Conservation (phyloP, 1,140 invertebrate genomes). For the Philopotamus ludificatus region DNA sequence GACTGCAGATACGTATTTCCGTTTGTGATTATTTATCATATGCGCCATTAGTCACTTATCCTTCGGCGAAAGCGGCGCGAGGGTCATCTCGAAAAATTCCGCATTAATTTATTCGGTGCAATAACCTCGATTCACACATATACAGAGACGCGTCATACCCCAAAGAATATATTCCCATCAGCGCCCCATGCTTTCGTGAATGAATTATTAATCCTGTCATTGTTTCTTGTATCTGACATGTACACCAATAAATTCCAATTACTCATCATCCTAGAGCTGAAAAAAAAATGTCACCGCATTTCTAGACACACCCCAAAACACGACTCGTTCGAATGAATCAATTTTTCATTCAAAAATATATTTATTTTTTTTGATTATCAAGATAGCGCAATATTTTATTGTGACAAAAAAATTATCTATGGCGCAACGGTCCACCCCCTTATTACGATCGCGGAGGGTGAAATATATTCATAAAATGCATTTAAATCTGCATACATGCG, state of each 20-base stretch:
- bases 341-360: too few relatives aligned
- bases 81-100: not conserved
- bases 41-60: constrained; percentile 5
- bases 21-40: constrained; percentile 21
- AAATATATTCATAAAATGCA: not conserved
- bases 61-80: not conserved
- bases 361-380: too few relatives aligned
- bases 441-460: too few relatives aligned
- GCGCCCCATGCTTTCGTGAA: constrained; percentile 16
- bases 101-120: not conserved
- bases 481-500: not conserved
- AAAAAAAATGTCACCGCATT: too few relatives aligned
- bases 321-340: constrained; percentile 1
- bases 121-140: not conserved
- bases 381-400: too few relatives aligned
- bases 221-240: constrained; percentile 33
- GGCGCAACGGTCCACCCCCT: too few relatives aligned
- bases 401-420: too few relatives aligned
- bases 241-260: constrained; percentile 29
- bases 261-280: constrained; percentile 30
- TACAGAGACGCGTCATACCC: not conserved
- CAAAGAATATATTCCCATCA: not conserved
- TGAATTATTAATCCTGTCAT: constrained; percentile 40
- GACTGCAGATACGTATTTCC: constrained; percentile 8
- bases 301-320: constrained; percentile 3